phyloP scores from a whole-genome alignment of 2,797 vertebrate genomes.

The Tokudaia muenninki region DNA sequence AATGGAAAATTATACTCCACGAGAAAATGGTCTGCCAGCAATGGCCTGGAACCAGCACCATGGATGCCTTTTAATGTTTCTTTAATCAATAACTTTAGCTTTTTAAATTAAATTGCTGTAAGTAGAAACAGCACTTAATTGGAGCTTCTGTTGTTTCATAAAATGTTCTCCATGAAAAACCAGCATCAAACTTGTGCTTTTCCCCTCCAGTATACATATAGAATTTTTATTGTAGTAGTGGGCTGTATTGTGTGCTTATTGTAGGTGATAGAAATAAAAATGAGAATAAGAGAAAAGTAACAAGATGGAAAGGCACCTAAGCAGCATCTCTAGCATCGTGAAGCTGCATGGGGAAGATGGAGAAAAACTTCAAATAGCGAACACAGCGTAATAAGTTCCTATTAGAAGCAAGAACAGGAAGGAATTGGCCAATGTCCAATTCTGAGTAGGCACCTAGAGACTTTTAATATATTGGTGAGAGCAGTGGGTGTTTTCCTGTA shows the following conservation, averaged over 20 bases:
- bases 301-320: constrained; percentile 58
- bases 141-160: constrained; percentile 80
- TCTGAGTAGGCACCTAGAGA: constrained; percentile 69
- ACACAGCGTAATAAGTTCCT: constrained; percentile 60
- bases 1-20: constrained; percentile 82
- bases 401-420: constrained; percentile 67
- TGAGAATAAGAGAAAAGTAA: constrained; percentile 29
- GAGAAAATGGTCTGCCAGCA: constrained; percentile 79
- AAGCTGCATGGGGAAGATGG: constrained; percentile 45
- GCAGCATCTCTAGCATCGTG: constrained; percentile 48
- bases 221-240: constrained; percentile 26
- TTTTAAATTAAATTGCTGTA: constrained; percentile 88
- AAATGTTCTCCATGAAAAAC: constrained; percentile 81
- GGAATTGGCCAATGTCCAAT: constrained; percentile 71
- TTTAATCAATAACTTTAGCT: constrained; percentile 83
- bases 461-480: constrained; percentile 75
- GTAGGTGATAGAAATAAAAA: constrained; percentile 59
- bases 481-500: constrained; percentile 69
- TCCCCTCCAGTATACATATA: constrained; percentile 32
- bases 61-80: constrained; percentile 78
- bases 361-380: constrained; percentile 69
- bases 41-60: constrained; percentile 78
- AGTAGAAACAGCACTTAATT: constrained; percentile 82
- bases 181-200: constrained; percentile 65
- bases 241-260: constrained; percentile 51